Conservation (phyloP, 1,140 invertebrate species). For the Vollenhovia emeryi region DNA sequence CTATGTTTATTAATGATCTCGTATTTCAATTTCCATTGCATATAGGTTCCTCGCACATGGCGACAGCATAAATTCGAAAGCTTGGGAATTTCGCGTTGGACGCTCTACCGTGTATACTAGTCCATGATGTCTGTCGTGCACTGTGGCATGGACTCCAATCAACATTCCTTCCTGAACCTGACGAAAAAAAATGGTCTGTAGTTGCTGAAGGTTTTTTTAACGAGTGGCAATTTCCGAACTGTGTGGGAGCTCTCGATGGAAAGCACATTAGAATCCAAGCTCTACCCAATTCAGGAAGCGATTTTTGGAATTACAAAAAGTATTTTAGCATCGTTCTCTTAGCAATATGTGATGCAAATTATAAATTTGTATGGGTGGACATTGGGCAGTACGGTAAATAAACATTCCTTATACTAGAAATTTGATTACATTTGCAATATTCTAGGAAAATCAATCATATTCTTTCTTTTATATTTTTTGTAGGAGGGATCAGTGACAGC, state of each 20-base stretch:
- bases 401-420: not conserved
- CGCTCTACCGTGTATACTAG: not conserved
- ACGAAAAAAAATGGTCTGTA: not conserved
- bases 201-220: not conserved
- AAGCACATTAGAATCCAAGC: not conserved
- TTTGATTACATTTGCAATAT: not conserved
- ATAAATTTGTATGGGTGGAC: conserved; percentile 1
- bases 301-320: not conserved
- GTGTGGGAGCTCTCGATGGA: not conserved
- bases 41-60: not conserved
- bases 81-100: not conserved
- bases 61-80: not conserved
- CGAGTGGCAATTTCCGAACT: not conserved
- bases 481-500: not conserved
- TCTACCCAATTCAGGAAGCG: not conserved
- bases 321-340: not conserved
- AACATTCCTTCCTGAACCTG: not conserved
- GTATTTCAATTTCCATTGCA: not conserved
- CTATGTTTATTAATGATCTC: not conserved
- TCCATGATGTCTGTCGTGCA: not conserved
- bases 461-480: not conserved
- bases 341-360: not conserved
- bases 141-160: not conserved
- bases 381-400: not conserved
- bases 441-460: not conserved